Percentiles rank a stretch among this genome's conserved stretches.
These are phyloP conservation scores for Macrosteles quadrilineatus DNA, from an alignment of 1,140 invertebrate species.

Conservation along the genomic window DNA sequence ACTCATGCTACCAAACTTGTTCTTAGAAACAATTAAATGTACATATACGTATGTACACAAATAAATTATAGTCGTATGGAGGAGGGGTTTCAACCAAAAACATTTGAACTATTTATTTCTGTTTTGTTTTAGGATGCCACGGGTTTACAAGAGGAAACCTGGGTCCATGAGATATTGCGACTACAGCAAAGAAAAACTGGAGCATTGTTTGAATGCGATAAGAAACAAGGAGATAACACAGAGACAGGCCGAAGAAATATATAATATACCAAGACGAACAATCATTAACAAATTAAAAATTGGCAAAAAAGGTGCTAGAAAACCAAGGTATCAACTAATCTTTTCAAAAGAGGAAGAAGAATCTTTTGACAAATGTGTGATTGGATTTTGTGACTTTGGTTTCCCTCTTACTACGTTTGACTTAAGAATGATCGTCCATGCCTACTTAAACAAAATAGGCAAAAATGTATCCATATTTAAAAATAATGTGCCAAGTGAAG, in stretches of 20 bases:
- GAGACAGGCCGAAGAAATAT: slow-evolving; percentile 29
- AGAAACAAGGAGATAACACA: slow-evolving; percentile 30
- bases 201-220: slow-evolving; percentile 10
- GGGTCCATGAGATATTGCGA: slow-evolving; percentile 32
- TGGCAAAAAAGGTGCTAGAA: slow-evolving; percentile 16
- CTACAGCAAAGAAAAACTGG: slow-evolving; percentile 24
- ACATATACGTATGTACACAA: too few species aligned
- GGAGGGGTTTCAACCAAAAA: too few species aligned
- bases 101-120: too few species aligned
- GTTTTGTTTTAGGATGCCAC: slow-evolving; percentile 32
- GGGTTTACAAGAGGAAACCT: slow-evolving; percentile 29
- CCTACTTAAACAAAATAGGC: slow-evolving; percentile 24
- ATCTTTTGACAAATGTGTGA: slow-evolving; percentile 14
- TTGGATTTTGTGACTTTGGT: slow-evolving; percentile 14
- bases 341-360: slow-evolving; percentile 23
- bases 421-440: slow-evolving; percentile 21
- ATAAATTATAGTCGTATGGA: too few species aligned
- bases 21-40: too few species aligned
- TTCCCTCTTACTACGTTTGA: slow-evolving; percentile 25
- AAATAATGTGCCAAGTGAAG: slow-evolving; percentile 45
- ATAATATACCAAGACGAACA: slow-evolving; percentile 34
- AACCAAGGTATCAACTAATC: slow-evolving; percentile 8
- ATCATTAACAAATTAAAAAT: slow-evolving; percentile 37
- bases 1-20: too few species aligned
- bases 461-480: slow-evolving; percentile 36